Percentiles rank a stretch among this genome's conserved stretches.
Evolutionary conservation across 2,888 invertebrate species (phyloP).

Genomic region (Keiferia lycopersicella): DNA sequence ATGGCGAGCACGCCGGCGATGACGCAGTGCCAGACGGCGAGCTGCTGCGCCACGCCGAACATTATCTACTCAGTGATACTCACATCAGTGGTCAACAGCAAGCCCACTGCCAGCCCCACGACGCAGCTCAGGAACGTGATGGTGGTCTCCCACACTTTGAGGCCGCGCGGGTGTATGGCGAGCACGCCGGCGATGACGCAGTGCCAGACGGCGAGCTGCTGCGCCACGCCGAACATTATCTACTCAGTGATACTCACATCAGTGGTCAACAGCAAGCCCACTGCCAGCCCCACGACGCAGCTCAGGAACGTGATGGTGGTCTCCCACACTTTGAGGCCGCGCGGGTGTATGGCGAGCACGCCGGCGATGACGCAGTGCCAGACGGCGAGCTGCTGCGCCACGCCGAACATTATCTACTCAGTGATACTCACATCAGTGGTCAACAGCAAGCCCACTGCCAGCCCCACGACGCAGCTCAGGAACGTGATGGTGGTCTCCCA

Average conservation of each 20-base stretch:
- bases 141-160: conserved; percentile 90
- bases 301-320: conserved; percentile 91
- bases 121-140: conserved; percentile 92
- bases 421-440: too few species aligned
- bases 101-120: conserved; percentile 90
- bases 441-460: conserved; percentile 85
- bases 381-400: conserved; percentile 93
- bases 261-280: conserved; percentile 93
- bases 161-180: conserved; percentile 85
- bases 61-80: conserved; percentile 86
- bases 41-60: conserved; percentile 93
- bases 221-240: conserved; percentile 92
- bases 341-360: conserved; percentile 88
- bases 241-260: too few species aligned
- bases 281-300: conserved; percentile 89
- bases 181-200: conserved; percentile 93
- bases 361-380: conserved; percentile 96
- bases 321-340: conserved; percentile 88
- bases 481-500: conserved; percentile 93
- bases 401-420: conserved; percentile 92
- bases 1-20: conserved; percentile 92
- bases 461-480: conserved; percentile 90
- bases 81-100: conserved; percentile 93
- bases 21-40: conserved; percentile 95
- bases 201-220: conserved; percentile 95